Evolutionary conservation across 2,888 invertebrate genomes (phyloP).

Genomic region (Drosophila anomalata): DNA sequence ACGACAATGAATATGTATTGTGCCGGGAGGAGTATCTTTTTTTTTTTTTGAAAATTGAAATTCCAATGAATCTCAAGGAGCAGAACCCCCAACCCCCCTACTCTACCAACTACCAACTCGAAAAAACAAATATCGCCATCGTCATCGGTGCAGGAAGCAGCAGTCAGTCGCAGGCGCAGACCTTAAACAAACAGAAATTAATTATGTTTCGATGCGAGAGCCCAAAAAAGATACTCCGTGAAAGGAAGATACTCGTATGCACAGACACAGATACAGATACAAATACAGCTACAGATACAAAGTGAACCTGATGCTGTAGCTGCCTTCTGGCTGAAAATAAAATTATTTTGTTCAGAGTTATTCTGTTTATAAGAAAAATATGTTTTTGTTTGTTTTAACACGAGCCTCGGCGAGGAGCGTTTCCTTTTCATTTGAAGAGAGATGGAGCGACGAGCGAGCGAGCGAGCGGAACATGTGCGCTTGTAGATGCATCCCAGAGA

Average conservation of each 20-base stretch:
- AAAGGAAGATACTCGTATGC: slow-evolving; percentile 32
- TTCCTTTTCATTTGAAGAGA: slow-evolving; percentile 57
- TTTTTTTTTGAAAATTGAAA: slow-evolving; percentile 54
- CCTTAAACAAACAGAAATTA: slow-evolving; percentile 79
- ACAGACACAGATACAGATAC: slow-evolving; percentile 2
- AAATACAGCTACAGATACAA: slow-evolving; percentile 14
- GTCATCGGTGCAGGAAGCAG: slow-evolving; percentile 63
- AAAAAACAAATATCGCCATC: slow-evolving; percentile 47
- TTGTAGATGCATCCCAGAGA: slow-evolving; percentile 50
- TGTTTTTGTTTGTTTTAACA: slow-evolving; percentile 77
- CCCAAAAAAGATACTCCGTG: slow-evolving; percentile 29
- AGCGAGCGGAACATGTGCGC: slow-evolving; percentile 31
- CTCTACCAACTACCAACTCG: neutral
- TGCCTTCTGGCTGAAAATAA: slow-evolving; percentile 55
- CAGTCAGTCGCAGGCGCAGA: slow-evolving; percentile 59
- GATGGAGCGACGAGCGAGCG: slow-evolving; percentile 7
- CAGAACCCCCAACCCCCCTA: slow-evolving; percentile 21
- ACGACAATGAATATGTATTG: slow-evolving; percentile 74
- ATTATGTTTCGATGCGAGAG: slow-evolving; percentile 74
- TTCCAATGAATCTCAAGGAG: slow-evolving; percentile 76
- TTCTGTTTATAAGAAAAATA: slow-evolving; percentile 78
- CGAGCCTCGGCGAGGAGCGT: slow-evolving; percentile 38
- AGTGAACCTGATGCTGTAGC: slow-evolving; percentile 48
- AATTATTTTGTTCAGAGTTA: slow-evolving; percentile 61
- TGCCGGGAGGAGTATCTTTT: slow-evolving; percentile 25